Evolutionary conservation across 2,113 vertebrate species (phyloP).

Genomic region (Macroglossus sobrinus): DNA sequence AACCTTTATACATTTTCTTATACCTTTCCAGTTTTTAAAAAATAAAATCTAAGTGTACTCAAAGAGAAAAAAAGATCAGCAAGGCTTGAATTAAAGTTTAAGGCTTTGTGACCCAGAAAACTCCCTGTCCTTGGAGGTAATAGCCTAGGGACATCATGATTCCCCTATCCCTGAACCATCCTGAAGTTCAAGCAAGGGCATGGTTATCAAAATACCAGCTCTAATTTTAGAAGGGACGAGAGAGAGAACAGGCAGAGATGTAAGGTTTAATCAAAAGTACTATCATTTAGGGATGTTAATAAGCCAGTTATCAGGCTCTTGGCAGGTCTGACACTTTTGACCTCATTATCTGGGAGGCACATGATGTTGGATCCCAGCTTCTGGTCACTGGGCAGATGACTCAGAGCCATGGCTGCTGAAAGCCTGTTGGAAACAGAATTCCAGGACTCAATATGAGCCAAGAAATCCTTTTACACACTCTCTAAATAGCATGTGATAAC

Average conservation of each 20-base stretch:
- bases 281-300: constrained; percentile 53
- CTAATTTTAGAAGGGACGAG: constrained; percentile 70
- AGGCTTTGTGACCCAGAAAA: background rate
- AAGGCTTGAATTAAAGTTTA: background rate
- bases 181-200: constrained; percentile 57
- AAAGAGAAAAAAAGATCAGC: background rate
- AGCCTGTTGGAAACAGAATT: constrained; percentile 78
- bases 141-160: background rate
- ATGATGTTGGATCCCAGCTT: constrained; percentile 65
- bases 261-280: constrained; percentile 67
- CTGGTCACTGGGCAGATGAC: constrained; percentile 75
- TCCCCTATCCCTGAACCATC: constrained; percentile 16
- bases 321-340: constrained; percentile 71
- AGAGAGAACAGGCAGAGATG: constrained; percentile 41
- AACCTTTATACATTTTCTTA: background rate
- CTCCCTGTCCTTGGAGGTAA: background rate
- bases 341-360: constrained; percentile 78
- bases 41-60: background rate
- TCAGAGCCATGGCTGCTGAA: constrained; percentile 72
- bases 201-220: constrained; percentile 50
- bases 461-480: constrained; percentile 63
- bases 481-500: constrained; percentile 59
- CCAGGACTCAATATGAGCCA: constrained; percentile 68
- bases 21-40: background rate
- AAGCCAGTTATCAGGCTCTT: constrained; percentile 57